Evolutionary conservation across 2,888 invertebrate genomes (phyloP), one percentile per base, ranked within the genome.

Genomic region (Pristionchus entomophagus): DNA sequence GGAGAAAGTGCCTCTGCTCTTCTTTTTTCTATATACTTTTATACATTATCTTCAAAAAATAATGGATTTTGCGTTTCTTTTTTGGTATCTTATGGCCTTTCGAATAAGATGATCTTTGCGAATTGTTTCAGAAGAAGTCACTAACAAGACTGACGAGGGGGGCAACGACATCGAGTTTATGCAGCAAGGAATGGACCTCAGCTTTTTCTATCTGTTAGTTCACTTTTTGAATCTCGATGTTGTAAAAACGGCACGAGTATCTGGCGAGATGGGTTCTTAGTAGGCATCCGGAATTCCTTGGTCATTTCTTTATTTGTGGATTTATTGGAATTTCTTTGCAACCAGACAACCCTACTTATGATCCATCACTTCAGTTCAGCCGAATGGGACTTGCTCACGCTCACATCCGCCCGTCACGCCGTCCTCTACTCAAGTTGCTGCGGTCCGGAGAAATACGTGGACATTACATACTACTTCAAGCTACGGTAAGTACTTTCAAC

Each of bases 361-460:
- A 12, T 77, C 77, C 22, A 73, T 32, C 73, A 35, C 6, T 35
- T 32, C 82, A 93, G 93, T 85, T 93, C 93, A 17, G 93, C 93
- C 0, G 93, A 93, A 86, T 93, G 93, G 93, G 93, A 93, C 83
- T 88, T 93, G 6, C 85, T 93, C 38, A 91, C 91, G 0, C 85
- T 93, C 38, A 92, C 91, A 4, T 91, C 93, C 22, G 91, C 90
- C 32, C 87, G 93, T 10, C 93, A 93, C 80, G 91, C 92, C 2
- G 92, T 93, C 14, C 88, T 93, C 26, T 93, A 93, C 87, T 90
- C 92, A 8, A 90, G 91, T 22, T 93, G 93, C 87, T 93, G 93
- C 85, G 93, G 93, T 12, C 93, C 93, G 2, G 93, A 92, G 85
- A 92, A 92, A 85, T 93, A 93, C 87, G 92, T 85, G 0, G 85